A percentile compares a stretch with the other conserved stretches of the same genome.
Evolutionary conservation across 2,888 invertebrate genomes (phyloP).

Genomic region (Caenorhabditis drosophilae): DNA sequence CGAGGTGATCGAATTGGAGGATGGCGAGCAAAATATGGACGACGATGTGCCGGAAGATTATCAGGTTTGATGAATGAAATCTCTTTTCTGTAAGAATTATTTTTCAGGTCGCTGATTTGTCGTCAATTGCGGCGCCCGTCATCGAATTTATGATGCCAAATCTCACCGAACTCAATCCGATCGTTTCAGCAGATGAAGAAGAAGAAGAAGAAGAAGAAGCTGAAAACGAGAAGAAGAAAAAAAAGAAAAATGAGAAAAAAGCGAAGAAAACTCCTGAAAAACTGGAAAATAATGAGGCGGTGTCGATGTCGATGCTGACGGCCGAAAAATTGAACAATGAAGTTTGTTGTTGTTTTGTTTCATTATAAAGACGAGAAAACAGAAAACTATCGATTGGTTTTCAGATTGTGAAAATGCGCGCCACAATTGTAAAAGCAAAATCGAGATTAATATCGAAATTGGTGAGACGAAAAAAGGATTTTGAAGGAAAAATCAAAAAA

Average conservation of each 20-base stretch:
- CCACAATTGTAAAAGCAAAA: conserved; percentile 2
- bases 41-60: conserved; percentile 34
- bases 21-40: conserved; percentile 4
- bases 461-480: conserved; percentile 27
- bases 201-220: too few species aligned
- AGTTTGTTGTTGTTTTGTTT: not conserved
- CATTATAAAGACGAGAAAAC: not conserved
- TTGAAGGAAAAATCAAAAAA: conserved; percentile 15
- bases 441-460: conserved; percentile 14
- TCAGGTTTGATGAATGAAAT: conserved; percentile 7
- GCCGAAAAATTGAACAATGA: conserved; percentile 33
- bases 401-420: conserved; percentile 16
- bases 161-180: conserved; percentile 8
- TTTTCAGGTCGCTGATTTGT: conserved; percentile 23
- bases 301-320: conserved; percentile 8
- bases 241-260: too few species aligned
- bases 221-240: too few species aligned
- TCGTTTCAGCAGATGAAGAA: too few species aligned
- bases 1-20: not conserved
- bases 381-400: not conserved
- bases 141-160: conserved; percentile 36
- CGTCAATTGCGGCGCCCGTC: conserved; percentile 24
- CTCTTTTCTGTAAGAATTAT: not conserved
- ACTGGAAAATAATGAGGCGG: not conserved
- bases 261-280: too few species aligned